Base-by-base conservation (phyloP, 2,113 vertebrate genomes). In the Psophia crepitans region DNA sequence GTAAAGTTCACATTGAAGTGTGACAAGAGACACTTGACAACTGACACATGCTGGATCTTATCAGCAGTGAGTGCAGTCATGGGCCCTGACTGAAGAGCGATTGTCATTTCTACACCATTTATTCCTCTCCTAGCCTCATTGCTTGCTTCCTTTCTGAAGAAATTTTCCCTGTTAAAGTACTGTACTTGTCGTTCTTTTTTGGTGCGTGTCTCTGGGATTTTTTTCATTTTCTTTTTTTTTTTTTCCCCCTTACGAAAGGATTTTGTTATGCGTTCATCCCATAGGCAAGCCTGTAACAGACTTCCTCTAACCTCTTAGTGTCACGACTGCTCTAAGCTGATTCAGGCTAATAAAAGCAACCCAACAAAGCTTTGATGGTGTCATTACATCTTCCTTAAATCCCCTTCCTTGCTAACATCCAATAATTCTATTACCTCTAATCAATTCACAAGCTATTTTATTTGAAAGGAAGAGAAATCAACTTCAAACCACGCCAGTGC, bases 101-200 rank as follows among this genome's bases (percentile, higher is more conserved):
- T 98, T 99, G 99, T 99, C 99, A 99, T 98, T 99, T 98, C 98
- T 98, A 98, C 98, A 97, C 98, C 99, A 99, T 99, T 99, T 99
- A 99, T 99, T 99, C 95, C 95, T 97, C 94, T 97, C 97, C 96
- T 96, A 98, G 98, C 98, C 97, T 98, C 98, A 97, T 97, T 97
- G 98, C 97, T 98, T 89, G 93, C 98, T 96, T 97, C 96, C 96
- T 98, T 97, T 98, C 90, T 64, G 97, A 98, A 94, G 97, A 98
- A 97, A 98, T 97, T 97, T 97, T 97, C 97, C 97, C 96, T 87
- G 97, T 94, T 96, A 95, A 97, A 98, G 97, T 94, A 96, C 96
- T 87, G 93, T 35, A 74, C 93, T 97, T 98, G 98, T 97, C 96
- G 93, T 95, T 97, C 87, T 86, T 90, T 97, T 93, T 92, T 79